A percentile compares a stretch with the other conserved stretches of the same genome.
Conservation (phyloP, 2,113 vertebrate species). For the Alouatta palliata region DNA sequence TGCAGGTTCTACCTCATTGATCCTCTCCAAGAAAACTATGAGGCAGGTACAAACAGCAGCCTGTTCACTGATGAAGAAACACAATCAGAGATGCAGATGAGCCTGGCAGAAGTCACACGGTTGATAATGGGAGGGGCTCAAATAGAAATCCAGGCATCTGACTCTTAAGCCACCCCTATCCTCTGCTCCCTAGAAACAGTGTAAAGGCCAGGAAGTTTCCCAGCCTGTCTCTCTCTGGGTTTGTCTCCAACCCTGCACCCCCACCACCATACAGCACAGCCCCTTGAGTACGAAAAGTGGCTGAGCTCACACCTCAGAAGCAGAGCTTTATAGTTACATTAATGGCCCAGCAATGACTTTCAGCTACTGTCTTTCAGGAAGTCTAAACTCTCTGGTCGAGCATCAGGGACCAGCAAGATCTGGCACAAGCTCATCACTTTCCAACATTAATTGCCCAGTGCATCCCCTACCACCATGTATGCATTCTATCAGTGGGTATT, state of each 20-base stretch:
- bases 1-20: neutral
- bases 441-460: neutral
- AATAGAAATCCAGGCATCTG: neutral
- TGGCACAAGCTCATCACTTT: neutral
- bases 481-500: neutral
- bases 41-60: neutral
- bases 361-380: neutral
- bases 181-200: neutral
- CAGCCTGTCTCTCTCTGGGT: neutral
- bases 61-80: neutral
- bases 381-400: neutral
- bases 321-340: neutral
- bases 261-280: too few relatives aligned
- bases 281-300: neutral
- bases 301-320: neutral
- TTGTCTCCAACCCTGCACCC: neutral
- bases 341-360: neutral
- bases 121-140: neutral
- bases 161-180: neutral
- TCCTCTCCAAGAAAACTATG: neutral
- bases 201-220: neutral
- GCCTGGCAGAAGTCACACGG: constrained; percentile 4
- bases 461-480: neutral
- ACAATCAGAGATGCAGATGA: neutral
- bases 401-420: neutral